Evolutionary conservation across 2,797 vertebrate species (phyloP).

Genomic region (Sebastiscus albofasciatus): DNA sequence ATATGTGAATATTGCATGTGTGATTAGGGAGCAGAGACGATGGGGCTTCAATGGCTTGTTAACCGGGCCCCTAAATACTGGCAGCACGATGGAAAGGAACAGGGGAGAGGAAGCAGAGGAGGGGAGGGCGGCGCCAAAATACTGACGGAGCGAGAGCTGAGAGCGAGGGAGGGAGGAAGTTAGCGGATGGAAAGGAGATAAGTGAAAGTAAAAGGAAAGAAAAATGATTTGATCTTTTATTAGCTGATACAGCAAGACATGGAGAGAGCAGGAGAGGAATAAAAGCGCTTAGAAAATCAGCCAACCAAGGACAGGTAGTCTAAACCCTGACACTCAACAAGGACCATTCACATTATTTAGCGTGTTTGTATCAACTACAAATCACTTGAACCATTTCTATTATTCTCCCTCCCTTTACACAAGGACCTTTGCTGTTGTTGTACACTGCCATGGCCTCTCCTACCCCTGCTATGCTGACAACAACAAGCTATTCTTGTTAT

Average conservation of each 20-base stretch:
- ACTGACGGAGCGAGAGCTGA: slow-evolving; percentile 18
- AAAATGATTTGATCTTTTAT: slow-evolving; percentile 17
- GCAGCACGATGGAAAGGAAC: slow-evolving; percentile 27
- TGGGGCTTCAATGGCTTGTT: slow-evolving; percentile 69
- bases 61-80: slow-evolving; percentile 62
- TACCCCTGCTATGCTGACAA: not conserved
- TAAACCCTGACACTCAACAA: not conserved
- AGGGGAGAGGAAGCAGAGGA: slow-evolving; percentile 29
- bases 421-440: not conserved
- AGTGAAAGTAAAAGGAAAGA: slow-evolving; percentile 10
- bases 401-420: not conserved
- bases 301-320: not conserved
- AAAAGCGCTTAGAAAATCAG: not conserved
- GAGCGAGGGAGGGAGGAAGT: not conserved
- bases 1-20: slow-evolving; percentile 68
- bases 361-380: not conserved
- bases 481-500: not conserved
- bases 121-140: slow-evolving; percentile 21
- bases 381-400: not conserved
- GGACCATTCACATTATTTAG: not conserved
- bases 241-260: slow-evolving; percentile 15
- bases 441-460: not conserved
- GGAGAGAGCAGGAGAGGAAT: not conserved
- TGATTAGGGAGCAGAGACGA: slow-evolving; percentile 69
- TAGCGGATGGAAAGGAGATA: slow-evolving; percentile 3